These are phyloP conservation scores for Nephila pilipes DNA, from an alignment of 1,140 invertebrate genomes.

Conservation along the genomic window DNA sequence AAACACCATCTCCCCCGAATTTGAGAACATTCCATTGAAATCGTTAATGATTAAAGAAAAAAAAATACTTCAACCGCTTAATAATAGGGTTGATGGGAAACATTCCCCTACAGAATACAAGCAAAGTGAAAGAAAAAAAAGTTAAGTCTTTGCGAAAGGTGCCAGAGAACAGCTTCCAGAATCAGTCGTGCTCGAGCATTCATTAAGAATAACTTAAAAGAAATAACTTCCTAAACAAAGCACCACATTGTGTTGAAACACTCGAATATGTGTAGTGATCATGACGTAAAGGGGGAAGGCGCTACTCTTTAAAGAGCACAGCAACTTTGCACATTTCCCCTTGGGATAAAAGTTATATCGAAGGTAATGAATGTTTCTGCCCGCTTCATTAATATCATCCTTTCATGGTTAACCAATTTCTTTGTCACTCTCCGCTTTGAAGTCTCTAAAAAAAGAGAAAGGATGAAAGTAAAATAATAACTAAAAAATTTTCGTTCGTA, in stretches of 20 bases:
- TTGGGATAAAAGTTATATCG: conserved; percentile 1
- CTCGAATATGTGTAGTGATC: conserved; percentile 2
- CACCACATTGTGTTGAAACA: background rate
- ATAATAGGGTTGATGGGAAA: background rate
- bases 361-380: conserved; percentile 60
- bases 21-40: background rate
- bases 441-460: conserved; percentile 4
- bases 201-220: conserved; percentile 30
- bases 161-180: background rate
- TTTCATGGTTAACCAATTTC: conserved; percentile 69
- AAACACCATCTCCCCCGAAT: background rate
- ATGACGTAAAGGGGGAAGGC: background rate
- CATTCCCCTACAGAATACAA: background rate
- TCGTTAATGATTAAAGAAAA: background rate
- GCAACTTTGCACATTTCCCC: conserved; percentile 11
- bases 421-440: conserved; percentile 56
- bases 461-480: background rate
- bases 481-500: conserved; percentile 39
- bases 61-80: background rate
- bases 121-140: background rate
- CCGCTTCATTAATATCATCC: conserved; percentile 70
- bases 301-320: background rate
- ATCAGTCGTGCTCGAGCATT: background rate
- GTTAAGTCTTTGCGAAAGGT: background rate
- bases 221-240: conserved; percentile 17